These are phyloP conservation scores for Eumeta japonica DNA, from an alignment of 1,140 invertebrate species.

Conservation along the genomic window DNA sequence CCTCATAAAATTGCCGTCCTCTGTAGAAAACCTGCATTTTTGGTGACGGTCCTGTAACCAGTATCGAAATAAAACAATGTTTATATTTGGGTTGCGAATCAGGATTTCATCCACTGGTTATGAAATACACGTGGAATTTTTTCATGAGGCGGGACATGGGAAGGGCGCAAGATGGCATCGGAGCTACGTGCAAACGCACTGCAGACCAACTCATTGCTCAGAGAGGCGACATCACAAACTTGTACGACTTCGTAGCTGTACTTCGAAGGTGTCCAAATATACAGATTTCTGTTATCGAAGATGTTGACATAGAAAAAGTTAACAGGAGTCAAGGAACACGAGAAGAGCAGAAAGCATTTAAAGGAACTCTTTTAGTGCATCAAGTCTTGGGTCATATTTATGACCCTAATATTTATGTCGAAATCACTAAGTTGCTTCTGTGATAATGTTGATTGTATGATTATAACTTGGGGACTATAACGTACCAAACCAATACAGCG, in stretches of 20 bases:
- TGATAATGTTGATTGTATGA: neutral
- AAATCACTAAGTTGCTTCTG: too few relatives aligned
- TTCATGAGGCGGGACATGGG: slow-evolving; percentile 13
- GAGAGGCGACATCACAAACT: slow-evolving; percentile 9
- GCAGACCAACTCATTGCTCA: slow-evolving; percentile 8
- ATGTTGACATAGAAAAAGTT: too few relatives aligned
- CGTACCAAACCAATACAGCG: slow-evolving; percentile 2
- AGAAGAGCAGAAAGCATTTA: too few relatives aligned
- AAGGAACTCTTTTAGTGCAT: too few relatives aligned
- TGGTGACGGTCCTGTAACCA: slow-evolving; percentile 13
- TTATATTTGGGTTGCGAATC: too few relatives aligned
- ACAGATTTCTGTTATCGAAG: too few relatives aligned
- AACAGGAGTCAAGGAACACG: too few relatives aligned
- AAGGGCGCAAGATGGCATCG: slow-evolving; percentile 11
- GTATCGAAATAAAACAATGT: slow-evolving; percentile 12
- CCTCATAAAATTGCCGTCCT: slow-evolving; percentile 2
- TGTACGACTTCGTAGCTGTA: slow-evolving; percentile 5
- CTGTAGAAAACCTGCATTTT: slow-evolving; percentile 11
- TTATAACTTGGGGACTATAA: too few relatives aligned
- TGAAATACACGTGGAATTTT: too few relatives aligned
- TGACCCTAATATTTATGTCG: slow-evolving; percentile 9
- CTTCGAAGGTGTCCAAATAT: too few relatives aligned
- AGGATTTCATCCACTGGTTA: slow-evolving; percentile 6
- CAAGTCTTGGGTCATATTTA: too few relatives aligned
- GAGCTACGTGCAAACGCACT: slow-evolving; percentile 9